Base-by-base conservation (phyloP, 2,888 invertebrate species). In the Pecten maximus region DNA sequence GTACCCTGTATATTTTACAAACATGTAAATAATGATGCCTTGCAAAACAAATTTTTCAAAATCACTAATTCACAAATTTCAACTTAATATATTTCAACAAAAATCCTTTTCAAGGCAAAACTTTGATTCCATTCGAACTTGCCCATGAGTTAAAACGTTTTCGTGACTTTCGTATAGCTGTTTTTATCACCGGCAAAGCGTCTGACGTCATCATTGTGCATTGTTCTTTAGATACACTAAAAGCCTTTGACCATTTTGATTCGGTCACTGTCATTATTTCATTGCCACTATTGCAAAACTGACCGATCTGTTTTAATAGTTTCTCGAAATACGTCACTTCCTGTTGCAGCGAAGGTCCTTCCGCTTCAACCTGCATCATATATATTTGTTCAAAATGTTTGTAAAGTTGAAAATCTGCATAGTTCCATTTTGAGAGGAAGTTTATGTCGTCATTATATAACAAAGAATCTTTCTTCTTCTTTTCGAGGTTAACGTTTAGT, bases 321-420 rank as follows among this genome's bases (percentile, higher is more conserved):
- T 74, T 19, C 91, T 90, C 92, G 89, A 94, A 95, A 88, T 92
- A 91, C 60, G 91, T 87, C 23, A 94, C 92, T 91, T 95, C 94
- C 2, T 90, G 86, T 23, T 88, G 39, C 40, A 95, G 93, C 23
- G 92, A 93, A 2, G 40, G 28, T 4, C 94, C 94, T 54, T 92
- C 91, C 86, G 88, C 40, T 74, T 89, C 40, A 16, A 95, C 86
- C 88, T 93, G 92, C n/a, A 89, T 54, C 92, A 94, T 92, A 88
- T 96, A 94, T 15, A 93, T 93, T 40, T 40, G 39, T 54, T 92
- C 91, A 91, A 96, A 96, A 91, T 93, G 92, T 15, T 95, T 92
- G 89, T 96, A 96, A 6, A 96, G 90, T 87, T 91, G 89, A 89
- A 94, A 94, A 89, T 96, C 96, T 3, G 95, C 95, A 48, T 90